Evolutionary conservation across 35 echinoderm and acorn worm genomes (phyloP).

Genomic region (Ophiothrix spiculata): DNA sequence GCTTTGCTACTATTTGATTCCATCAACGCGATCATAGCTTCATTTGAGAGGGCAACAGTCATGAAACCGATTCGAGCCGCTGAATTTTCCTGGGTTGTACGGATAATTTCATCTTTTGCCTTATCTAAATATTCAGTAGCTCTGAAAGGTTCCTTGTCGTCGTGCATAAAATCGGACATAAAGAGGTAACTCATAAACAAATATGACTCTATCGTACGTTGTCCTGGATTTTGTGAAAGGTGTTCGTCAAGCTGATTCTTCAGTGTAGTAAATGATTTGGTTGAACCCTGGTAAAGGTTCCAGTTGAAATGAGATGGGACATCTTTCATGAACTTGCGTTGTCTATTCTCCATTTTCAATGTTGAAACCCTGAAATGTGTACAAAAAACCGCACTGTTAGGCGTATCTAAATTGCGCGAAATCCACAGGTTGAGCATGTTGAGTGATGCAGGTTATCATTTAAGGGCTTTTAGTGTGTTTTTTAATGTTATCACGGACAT

Average conservation of each 20-base stretch:
- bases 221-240: not conserved
- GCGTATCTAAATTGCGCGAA: too few relatives aligned
- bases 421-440: too few relatives aligned
- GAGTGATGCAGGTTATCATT: too few relatives aligned
- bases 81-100: not conserved
- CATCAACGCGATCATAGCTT: not conserved
- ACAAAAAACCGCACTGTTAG: too few relatives aligned
- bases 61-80: not conserved
- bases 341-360: too few relatives aligned
- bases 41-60: not conserved
- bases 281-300: not conserved
- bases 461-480: too few relatives aligned
- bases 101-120: not conserved
- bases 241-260: not conserved
- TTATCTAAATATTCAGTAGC: not conserved
- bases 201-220: not conserved
- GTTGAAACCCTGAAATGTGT: too few relatives aligned
- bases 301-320: not conserved
- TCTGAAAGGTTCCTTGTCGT: not conserved
- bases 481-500: too few relatives aligned
- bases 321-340: not conserved
- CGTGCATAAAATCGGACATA: not conserved
- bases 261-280: not conserved
- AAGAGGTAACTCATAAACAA: constrained; percentile 7
- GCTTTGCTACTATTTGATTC: not conserved